Base-by-base conservation (phyloP, 2,113 vertebrate genomes). In the Toxotes chatareus region DNA sequence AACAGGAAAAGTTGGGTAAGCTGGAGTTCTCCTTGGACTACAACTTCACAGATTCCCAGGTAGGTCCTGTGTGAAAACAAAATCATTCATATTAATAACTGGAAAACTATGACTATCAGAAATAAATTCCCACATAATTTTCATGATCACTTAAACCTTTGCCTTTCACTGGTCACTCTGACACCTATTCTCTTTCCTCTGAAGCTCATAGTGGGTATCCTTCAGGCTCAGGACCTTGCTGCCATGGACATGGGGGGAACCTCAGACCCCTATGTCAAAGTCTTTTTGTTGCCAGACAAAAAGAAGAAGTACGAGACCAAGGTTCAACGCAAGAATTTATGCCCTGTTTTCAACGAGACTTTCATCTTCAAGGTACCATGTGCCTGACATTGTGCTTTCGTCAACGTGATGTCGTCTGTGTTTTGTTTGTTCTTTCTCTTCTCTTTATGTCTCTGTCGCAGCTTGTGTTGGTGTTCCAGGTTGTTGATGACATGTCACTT, bases 221-320 rank as follows among this genome's bases (percentile, higher is more conserved):
- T 97, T 31, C 96, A 97, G 90, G 97, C 97, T 7, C 95, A 96
- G 64, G 96, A 97, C 21, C 88, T 98, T 36, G 96, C 96, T 8
- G 97, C 97, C 7, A 95, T 98, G 95, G 97, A 98, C 85, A 96
- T 98, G 79, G 97, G 97, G 3, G 97, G 97, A 1, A 97, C 96
- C 4, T 98, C 97, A 0, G 97, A 98, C 82, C 97, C 97, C 32
- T 98, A 97, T 0, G 97, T 97, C 65, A 96, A 96, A 82, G 95
- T 98, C 17, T 97, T 95, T 92, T 89, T 97, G 82, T 88, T 97
- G 21, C 97, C 97, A 3, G 97, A 97, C 92, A 97, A 97, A 87
- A 96, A 97, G 91, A 96, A 97, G 88, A 96, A 97, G 79, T 94
- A 95, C 0, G 97, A 98, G 93, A 98, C 97, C 74, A 97, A 97